Evolutionary conservation across 2,888 invertebrate species (phyloP).

Genomic region (Seira sanloemensis): DNA sequence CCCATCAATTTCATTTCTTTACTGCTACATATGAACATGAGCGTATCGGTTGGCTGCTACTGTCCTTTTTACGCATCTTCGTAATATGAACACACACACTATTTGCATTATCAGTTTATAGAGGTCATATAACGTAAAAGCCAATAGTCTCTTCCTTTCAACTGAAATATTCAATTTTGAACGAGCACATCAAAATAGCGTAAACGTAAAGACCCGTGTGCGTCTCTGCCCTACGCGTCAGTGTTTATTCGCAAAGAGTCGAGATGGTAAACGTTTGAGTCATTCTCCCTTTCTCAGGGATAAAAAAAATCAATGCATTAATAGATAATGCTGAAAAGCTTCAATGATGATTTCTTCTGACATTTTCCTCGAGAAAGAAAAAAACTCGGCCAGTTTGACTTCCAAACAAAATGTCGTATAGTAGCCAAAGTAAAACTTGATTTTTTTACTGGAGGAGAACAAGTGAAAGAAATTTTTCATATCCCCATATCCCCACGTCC

Average conservation of each 20-base stretch:
- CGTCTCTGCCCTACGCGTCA: too few relatives aligned
- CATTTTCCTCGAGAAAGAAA: neutral
- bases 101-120: neutral
- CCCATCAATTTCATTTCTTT: conserved; percentile 29
- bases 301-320: neutral
- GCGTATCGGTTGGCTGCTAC: neutral
- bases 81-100: neutral
- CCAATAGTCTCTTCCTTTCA: neutral
- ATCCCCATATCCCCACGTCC: neutral
- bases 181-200: neutral
- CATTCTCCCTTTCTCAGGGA: too few relatives aligned
- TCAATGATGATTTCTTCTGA: neutral
- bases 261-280: too few relatives aligned
- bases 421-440: neutral
- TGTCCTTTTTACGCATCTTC: neutral
- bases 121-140: neutral
- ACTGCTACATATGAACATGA: too few relatives aligned
- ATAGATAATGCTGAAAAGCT: neutral
- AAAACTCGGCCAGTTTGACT: neutral
- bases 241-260: neutral
- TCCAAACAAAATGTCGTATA: neutral
- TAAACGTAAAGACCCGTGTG: too few relatives aligned
- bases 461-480: neutral
- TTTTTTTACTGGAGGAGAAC: neutral
- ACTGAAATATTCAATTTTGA: neutral